Percentiles rank a stretch among this genome's conserved stretches.
Evolutionary conservation across 2,888 invertebrate species (phyloP).

Genomic region (Priocnemis perturbator): DNA sequence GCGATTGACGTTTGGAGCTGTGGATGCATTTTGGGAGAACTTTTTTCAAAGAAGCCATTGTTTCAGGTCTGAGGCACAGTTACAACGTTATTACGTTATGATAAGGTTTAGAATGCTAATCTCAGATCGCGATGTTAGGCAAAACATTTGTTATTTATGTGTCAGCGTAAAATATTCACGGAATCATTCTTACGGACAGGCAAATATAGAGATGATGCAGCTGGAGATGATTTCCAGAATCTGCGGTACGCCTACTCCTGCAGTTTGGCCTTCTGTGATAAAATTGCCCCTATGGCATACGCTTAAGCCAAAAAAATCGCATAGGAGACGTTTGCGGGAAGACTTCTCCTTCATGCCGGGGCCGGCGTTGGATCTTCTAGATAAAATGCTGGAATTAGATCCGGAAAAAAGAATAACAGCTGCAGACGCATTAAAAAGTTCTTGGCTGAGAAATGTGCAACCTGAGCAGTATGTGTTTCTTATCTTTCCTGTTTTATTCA

Average conservation of each 20-base stretch:
- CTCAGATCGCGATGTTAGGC: neutral
- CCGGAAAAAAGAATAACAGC: constrained; percentile 95
- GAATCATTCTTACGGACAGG: constrained; percentile 77
- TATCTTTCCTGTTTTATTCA: constrained; percentile 18
- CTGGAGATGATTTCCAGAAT: constrained; percentile 94
- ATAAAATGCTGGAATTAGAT: constrained; percentile 97
- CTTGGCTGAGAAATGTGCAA: constrained; percentile 94
- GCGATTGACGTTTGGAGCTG: constrained; percentile 99
- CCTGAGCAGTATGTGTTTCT: constrained; percentile 87
- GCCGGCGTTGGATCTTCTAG: constrained; percentile 91
- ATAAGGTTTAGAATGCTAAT: neutral
- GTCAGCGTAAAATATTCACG: neutral
- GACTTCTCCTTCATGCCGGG: constrained; percentile 95
- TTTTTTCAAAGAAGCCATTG: constrained; percentile 96
- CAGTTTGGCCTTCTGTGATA: constrained; percentile 97
- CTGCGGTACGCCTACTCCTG: constrained; percentile 97
- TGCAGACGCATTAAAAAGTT: constrained; percentile 92
- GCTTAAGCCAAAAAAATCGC: constrained; percentile 92
- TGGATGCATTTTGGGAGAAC: constrained; percentile 98
- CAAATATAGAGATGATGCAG: constrained; percentile 94
- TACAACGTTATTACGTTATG: constrained; percentile 4
- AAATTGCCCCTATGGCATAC: constrained; percentile 94
- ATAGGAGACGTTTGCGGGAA: constrained; percentile 92
- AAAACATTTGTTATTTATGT: neutral
- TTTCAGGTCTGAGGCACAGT: constrained; percentile 84